Conservation (phyloP, 2,888 invertebrate genomes). For the Caenorhabditis becei region DNA sequence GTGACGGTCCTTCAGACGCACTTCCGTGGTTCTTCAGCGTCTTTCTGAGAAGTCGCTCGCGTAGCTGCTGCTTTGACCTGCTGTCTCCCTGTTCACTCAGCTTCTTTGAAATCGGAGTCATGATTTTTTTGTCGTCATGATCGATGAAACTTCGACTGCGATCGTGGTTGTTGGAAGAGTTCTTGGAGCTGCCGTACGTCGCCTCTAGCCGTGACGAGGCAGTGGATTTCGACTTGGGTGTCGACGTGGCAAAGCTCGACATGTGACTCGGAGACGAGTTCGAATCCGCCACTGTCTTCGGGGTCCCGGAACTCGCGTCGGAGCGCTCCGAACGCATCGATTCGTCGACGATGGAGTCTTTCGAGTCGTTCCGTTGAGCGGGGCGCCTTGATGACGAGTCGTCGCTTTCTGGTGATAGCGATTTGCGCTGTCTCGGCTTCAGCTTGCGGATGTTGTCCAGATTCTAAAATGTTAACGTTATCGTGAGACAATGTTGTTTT, state of each 20-base stretch:
- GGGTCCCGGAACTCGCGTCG: too few relatives aligned
- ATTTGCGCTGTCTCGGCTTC: too few relatives aligned
- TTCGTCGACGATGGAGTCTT: not conserved
- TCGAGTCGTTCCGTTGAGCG: not conserved
- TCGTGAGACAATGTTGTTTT: too few relatives aligned
- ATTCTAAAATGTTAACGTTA: not conserved
- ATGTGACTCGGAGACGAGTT: not conserved
- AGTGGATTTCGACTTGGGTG: constrained; percentile 37
- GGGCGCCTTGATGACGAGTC: not conserved
- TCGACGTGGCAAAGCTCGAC: constrained; percentile 46
- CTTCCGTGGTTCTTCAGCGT: constrained; percentile 10
- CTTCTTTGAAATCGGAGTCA: constrained; percentile 67
- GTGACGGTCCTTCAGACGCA: not conserved
- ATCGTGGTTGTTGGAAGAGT: constrained; percentile 32
- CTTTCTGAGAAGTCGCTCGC: constrained; percentile 70
- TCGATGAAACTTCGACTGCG: constrained; percentile 64
- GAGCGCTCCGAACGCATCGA: constrained; percentile 9
- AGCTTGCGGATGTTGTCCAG: not conserved
- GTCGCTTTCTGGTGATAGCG: not conserved
- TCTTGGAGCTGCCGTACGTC: constrained; percentile 14
- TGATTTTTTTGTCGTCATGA: not conserved
- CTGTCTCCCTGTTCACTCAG: constrained; percentile 41
- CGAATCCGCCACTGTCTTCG: not conserved
- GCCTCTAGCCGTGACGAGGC: constrained; percentile 2
- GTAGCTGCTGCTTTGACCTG: constrained; percentile 64